Evolutionary conservation across 2,888 invertebrate species (phyloP).

Genomic region (Catocala sponsa): DNA sequence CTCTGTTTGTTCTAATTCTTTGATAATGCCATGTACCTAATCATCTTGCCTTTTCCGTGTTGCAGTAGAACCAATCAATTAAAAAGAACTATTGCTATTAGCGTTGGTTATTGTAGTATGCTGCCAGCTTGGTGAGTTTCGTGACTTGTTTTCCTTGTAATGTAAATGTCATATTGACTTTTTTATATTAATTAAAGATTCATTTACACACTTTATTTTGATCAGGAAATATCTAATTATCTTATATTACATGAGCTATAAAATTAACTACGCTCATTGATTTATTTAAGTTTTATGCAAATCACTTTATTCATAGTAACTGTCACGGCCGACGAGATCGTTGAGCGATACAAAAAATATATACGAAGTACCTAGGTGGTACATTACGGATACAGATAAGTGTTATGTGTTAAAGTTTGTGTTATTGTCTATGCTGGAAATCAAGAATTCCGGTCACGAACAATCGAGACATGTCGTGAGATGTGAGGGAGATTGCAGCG

Average conservation of each 20-base stretch:
- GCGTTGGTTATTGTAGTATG: slow-evolving; percentile 17
- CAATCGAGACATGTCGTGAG: slow-evolving; percentile 72
- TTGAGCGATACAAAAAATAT: not conserved
- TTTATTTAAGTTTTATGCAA: slow-evolving; percentile 18
- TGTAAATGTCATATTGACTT: not conserved
- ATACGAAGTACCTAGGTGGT: slow-evolving; percentile 8
- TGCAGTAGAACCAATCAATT: slow-evolving; percentile 3
- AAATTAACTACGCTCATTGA: slow-evolving; percentile 12
- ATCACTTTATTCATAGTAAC: slow-evolving; percentile 15
- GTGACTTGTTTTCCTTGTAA: not conserved
- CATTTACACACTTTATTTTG: not conserved
- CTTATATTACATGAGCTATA: not conserved
- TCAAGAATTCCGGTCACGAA: slow-evolving; percentile 75
- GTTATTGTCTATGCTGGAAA: slow-evolving; percentile 52
- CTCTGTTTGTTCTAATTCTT: slow-evolving; percentile 54
- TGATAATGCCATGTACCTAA: slow-evolving; percentile 50
- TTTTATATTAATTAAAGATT: no score
- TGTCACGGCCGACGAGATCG: slow-evolving; percentile 29
- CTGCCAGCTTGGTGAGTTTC: slow-evolving; percentile 19
- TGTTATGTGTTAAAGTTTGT: slow-evolving; percentile 25
- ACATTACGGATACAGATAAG: slow-evolving; percentile 16
- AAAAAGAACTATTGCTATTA: not conserved
- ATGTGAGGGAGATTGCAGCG: slow-evolving; percentile 72
- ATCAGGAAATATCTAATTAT: not conserved
- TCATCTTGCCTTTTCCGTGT: slow-evolving; percentile 37